Percentiles rank a stretch among this genome's conserved stretches.
Evolutionary conservation across 2,797 vertebrate species (phyloP).

Genomic region (Tauraco hartlaubi): DNA sequence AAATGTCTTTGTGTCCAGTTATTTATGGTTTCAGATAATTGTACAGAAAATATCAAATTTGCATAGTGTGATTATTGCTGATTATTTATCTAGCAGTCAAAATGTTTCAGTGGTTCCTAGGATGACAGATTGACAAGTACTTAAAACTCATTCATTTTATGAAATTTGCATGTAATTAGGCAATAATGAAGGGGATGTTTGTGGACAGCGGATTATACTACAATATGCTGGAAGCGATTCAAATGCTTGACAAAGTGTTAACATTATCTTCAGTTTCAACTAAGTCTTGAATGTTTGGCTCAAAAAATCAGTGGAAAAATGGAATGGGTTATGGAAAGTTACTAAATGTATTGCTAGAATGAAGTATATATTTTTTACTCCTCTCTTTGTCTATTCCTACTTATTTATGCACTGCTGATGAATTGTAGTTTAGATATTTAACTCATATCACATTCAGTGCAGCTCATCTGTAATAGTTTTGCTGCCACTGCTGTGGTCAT

Average conservation of each 20-base stretch:
- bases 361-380: constrained; percentile 41
- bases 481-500: constrained; percentile 56
- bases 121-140: constrained; percentile 99
- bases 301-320: constrained; percentile 69
- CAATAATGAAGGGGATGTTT: constrained; percentile 95
- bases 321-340: constrained; percentile 67
- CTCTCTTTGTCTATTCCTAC: background rate
- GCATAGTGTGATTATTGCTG: constrained; percentile 99
- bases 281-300: constrained; percentile 81
- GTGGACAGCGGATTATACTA: constrained; percentile 92
- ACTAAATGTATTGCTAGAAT: constrained; percentile 71
- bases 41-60: constrained; percentile 99
- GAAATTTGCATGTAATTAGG: constrained; percentile 99
- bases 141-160: constrained; percentile 99
- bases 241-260: constrained; percentile 87
- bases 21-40: constrained; percentile 97
- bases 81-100: constrained; percentile 99
- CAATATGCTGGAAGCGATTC: constrained; percentile 86
- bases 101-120: constrained; percentile 95
- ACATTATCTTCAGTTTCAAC: constrained; percentile 84
- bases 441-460: constrained; percentile 40
- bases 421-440: constrained; percentile 51
- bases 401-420: constrained; percentile 44
- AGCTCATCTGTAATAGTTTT: constrained; percentile 45
- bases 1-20: constrained; percentile 97